These are phyloP conservation scores for Buceros bicornis DNA, from an alignment of 2,797 vertebrate genomes.

Conservation along the genomic window DNA sequence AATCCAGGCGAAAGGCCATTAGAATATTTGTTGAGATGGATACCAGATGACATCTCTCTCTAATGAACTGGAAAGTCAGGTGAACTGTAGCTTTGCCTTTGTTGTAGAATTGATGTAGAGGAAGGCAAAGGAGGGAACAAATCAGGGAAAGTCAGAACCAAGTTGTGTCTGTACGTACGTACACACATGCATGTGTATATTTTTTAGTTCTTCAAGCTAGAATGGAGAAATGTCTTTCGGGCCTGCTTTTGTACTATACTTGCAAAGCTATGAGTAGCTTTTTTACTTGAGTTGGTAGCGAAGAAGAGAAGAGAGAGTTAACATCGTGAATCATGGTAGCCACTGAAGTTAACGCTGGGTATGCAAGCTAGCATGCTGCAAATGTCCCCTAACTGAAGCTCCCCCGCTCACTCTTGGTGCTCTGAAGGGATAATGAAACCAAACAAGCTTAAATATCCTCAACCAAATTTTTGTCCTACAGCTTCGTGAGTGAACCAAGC, in stretches of 20 bases:
- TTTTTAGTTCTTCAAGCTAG: background rate
- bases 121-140: background rate
- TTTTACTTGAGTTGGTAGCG: background rate
- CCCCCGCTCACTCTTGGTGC: background rate
- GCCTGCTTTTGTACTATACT: background rate
- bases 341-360: background rate
- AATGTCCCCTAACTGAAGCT: background rate
- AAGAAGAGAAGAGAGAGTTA: background rate
- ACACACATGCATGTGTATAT: rapidly evolving
- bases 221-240: background rate
- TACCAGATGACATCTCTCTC: background rate
- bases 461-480: background rate
- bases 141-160: background rate
- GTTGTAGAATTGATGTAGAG: background rate
- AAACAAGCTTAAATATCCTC: background rate
- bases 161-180: background rate
- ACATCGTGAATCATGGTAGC: background rate
- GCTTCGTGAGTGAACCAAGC: background rate
- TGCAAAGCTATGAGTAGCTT: background rate
- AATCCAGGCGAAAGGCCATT: background rate
- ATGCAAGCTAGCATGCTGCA: background rate
- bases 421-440: background rate
- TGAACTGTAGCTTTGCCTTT: background rate
- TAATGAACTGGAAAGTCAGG: background rate
- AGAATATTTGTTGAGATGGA: background rate